Base-by-base conservation (phyloP, 2,888 invertebrate species). In the Copidosoma aretas region DNA sequence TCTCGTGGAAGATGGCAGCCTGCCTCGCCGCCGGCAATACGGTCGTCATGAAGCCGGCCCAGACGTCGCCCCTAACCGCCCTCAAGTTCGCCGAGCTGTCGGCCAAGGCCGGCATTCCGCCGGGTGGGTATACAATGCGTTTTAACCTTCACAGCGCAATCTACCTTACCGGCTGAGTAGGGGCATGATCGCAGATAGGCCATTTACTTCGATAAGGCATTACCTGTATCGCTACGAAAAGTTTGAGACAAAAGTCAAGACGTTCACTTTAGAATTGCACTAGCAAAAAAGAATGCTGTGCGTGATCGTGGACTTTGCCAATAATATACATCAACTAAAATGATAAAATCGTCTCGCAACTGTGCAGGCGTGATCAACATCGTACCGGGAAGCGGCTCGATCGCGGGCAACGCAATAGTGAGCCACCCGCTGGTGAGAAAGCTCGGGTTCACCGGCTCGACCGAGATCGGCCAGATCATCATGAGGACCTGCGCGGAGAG, bases 1-100 rank as follows among this genome's bases (percentile, higher is more conserved):
- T 98, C 15, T 94, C 96, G 0, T 98, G 97, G 97, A 98, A 98
- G 84, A 96, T 97, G 95, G 97, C 97, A 0, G 95, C 98, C 3
- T 98, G 97, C 80, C 86, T 98, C 58, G 97, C 97, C 0, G 97
- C 97, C 12, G 98, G 98, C 46, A 98, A 98, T 81, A 97, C 97
- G 0, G 96, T 97, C 0, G 91, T 98, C 0, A 93, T 97, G 84
- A 98, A 98, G 84, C 98, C 98, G 0, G 97, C 98, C 0, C 92
- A 92, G 79, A 91, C 92, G 0, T 95, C 95, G 66, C 97, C 98
- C 0, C 85, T 98, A 25, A 97, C 97, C 0, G 97, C 98, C 0
- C 85, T 98, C 19, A 98, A 98, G 82, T 96, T 98, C 83, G 97
- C 97, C 0, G 97, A 98, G 84, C 86, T 98, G 3, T 89, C 93